Evolutionary conservation across 1,140 invertebrate genomes (phyloP), one percentile per base, ranked within the genome.

Genomic region (Mactra quadrangularis): DNA sequence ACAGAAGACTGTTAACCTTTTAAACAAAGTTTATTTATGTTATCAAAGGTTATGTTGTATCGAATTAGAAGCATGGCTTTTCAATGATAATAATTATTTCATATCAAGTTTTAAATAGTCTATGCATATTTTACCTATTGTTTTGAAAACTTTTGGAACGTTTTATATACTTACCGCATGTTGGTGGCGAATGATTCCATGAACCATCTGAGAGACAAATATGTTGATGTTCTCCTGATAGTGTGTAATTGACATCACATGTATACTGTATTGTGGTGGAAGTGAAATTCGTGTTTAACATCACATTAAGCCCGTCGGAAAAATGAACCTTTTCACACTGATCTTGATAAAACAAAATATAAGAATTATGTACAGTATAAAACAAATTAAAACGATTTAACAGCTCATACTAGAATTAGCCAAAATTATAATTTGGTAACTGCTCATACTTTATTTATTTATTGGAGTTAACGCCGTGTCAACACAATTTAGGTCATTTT

Each of bases 141-240:
- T 47, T 9, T 47, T 47, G 17, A 47, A 17, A 47, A 7, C 7
- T 9, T 47, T 9, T 47, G 7, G 41, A 47, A 47, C n/a, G n/a
- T n/a, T n/a, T n/a, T 47, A 47, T 9, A 9, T 15, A 66, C 29
- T 41, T 53, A 77, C 75, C 75, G 64, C 75, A 77, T 11, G 75
- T 52, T 1, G 75, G 75, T 3, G 41, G 38, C 11, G 25, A 13
- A 2, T 13, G n/a, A 29, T 52, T 31, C 59, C 57, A 66, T n/a
- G 38, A 27, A 22, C 75, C 75, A 52, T 62, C 45, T 27, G 41
- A 38, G 9, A 50, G 41, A 47, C 75, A 77, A 22, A 64, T 27
- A 13, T 64, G 59, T 7, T 62, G 6, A n/a, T 22, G 29, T 7
- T n/a, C 31, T 6, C 75, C 75, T 29, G 29, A 27, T 52, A 77